Conservation (phyloP, 1,140 invertebrate species). For the Ostrea denselamellosa region DNA sequence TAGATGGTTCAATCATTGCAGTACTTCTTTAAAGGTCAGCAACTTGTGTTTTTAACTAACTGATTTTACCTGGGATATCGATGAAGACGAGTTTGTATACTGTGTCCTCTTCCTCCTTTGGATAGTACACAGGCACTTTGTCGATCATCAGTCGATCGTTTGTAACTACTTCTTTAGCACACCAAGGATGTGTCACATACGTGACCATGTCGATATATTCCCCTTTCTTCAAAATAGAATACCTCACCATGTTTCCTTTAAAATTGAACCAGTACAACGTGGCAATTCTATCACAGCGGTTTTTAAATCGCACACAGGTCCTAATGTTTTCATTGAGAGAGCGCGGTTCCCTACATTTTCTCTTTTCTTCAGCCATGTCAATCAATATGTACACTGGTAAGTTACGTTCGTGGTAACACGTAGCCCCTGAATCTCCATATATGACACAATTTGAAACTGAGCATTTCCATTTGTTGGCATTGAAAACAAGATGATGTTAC, state of each 20-base stretch:
- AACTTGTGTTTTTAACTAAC: too few species aligned
- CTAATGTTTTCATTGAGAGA: constrained; percentile 26
- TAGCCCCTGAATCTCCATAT: background rate
- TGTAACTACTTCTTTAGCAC: constrained; percentile 38
- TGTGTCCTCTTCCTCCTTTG: background rate
- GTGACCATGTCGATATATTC: constrained; percentile 42
- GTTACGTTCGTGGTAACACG: background rate
- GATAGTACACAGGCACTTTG: constrained; percentile 31
- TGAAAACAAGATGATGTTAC: background rate
- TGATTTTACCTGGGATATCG: constrained; percentile 42
- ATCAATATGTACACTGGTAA: background rate
- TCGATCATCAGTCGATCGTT: constrained; percentile 25
- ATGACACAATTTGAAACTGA: too few species aligned
- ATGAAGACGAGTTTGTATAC: background rate
- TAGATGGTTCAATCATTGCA: too few species aligned
- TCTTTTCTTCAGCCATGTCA: background rate
- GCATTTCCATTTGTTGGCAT: too few species aligned
- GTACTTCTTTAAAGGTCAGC: too few species aligned
- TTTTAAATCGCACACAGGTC: constrained; percentile 29
- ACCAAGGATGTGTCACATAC: constrained; percentile 48
- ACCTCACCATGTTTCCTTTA: constrained; percentile 45
- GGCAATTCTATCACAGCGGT: constrained; percentile 42
- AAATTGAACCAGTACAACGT: constrained; percentile 45
- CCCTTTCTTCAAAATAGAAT: constrained; percentile 29
- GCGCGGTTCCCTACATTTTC: background rate